These are phyloP conservation scores for Grapholita molesta DNA, from an alignment of 1,140 invertebrate genomes.

Conservation along the genomic window DNA sequence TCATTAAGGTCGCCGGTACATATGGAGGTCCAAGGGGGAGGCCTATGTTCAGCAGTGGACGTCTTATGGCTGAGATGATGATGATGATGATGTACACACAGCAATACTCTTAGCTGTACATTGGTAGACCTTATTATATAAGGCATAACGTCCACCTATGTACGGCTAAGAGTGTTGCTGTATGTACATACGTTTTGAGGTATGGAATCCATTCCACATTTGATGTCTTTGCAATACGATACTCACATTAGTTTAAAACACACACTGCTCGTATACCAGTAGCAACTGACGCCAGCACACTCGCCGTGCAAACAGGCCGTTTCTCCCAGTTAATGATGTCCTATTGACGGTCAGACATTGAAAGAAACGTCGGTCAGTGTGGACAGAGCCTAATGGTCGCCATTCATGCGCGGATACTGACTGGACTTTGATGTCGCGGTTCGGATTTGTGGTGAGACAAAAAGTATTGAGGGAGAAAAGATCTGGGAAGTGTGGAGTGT, in stretches of 20 bases:
- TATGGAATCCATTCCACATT: too few relatives aligned
- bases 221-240: neutral
- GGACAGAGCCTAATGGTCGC: conserved; percentile 1
- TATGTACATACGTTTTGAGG: too few relatives aligned
- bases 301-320: neutral
- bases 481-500: neutral
- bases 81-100: too few relatives aligned
- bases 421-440: neutral
- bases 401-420: conserved; percentile 1
- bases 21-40: too few relatives aligned
- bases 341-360: conserved; percentile 16
- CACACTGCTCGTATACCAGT: neutral
- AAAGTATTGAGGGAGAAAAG: neutral
- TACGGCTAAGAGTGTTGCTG: too few relatives aligned
- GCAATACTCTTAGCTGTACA: too few relatives aligned
- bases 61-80: too few relatives aligned
- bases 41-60: too few relatives aligned
- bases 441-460: neutral
- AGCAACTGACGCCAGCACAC: neutral
- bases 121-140: too few relatives aligned
- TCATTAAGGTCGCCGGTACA: too few relatives aligned
- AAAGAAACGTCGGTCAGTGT: conserved; percentile 17
- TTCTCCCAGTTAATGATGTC: conserved; percentile 14
- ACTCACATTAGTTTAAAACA: neutral
- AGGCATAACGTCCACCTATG: too few relatives aligned